phyloP scores from a whole-genome alignment of 2,888 invertebrate species.

The Branchipolynoe longqiensis region DNA sequence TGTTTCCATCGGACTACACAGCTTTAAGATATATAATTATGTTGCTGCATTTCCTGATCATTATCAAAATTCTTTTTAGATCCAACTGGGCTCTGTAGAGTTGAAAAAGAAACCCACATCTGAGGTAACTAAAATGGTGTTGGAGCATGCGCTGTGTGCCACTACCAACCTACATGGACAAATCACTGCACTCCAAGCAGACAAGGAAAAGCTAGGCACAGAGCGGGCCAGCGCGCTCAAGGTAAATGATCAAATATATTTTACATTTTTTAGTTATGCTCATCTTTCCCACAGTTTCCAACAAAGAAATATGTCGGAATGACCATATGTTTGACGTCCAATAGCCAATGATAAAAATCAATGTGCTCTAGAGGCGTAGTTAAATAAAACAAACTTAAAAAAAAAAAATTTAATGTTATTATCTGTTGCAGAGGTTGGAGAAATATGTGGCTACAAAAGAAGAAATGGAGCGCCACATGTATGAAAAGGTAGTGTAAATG shows the following conservation, averaged over 20 bases:
- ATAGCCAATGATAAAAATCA: no score
- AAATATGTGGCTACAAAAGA: slow-evolving; percentile 79
- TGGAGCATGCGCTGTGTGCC: slow-evolving; percentile 71
- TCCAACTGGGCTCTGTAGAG: slow-evolving; percentile 72
- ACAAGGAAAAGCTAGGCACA: slow-evolving; percentile 74
- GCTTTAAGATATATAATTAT: no score
- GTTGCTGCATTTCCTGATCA: no score
- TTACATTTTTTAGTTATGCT: background rate
- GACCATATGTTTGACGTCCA: no score
- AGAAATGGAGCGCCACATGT: slow-evolving; percentile 76
- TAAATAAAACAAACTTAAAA: no score
- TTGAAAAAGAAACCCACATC: slow-evolving; percentile 68
- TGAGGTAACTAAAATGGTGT: slow-evolving; percentile 68
- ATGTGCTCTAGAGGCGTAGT: no score
- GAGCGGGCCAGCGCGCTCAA: slow-evolving; percentile 76
- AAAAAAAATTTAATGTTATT: no score
- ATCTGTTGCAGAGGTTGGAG: slow-evolving; percentile 77
- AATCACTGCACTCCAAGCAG: slow-evolving; percentile 72
- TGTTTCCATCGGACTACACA: no score
- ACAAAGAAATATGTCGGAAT: no score
- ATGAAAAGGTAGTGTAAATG: slow-evolving; percentile 73
- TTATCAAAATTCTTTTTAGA: no score
- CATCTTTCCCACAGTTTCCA: no score
- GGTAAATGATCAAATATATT: background rate
- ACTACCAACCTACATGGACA: slow-evolving; percentile 68